Percentiles rank a stretch among this genome's conserved stretches.
These are phyloP conservation scores for Glossophaga mutica DNA, from an alignment of 2,797 vertebrate species.

Conservation along the genomic window DNA sequence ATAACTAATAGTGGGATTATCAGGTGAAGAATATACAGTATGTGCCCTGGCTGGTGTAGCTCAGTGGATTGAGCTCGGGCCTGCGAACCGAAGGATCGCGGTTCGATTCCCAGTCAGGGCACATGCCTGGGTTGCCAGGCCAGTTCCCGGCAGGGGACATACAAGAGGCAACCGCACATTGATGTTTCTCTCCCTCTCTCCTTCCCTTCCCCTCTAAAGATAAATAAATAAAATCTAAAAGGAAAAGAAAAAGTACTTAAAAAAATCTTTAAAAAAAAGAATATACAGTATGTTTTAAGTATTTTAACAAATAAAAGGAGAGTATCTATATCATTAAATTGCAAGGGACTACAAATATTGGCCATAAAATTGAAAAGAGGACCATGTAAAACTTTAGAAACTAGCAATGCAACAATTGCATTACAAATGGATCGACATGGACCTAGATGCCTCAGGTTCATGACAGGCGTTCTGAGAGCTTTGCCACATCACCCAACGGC, in stretches of 20 bases:
- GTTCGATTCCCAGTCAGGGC: too few relatives aligned
- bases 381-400: neutral
- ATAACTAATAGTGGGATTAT: neutral
- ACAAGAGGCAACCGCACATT: too few relatives aligned
- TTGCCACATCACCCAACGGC: neutral
- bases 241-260: too few relatives aligned
- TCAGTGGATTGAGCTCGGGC: too few relatives aligned
- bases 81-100: too few relatives aligned
- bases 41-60: too few relatives aligned
- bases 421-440: neutral
- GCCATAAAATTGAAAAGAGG: neutral
- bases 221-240: too few relatives aligned
- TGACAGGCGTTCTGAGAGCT: neutral
- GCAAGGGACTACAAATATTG: neutral
- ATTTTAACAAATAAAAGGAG: neutral
- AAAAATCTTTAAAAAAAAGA: too few relatives aligned
- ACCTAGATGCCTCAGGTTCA: neutral
- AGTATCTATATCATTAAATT: neutral
- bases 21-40: neutral
- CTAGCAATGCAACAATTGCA: neutral
- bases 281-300: neutral
- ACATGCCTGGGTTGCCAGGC: too few relatives aligned
- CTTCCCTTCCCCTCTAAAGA: too few relatives aligned
- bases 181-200: too few relatives aligned
- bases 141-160: too few relatives aligned